Evolutionary conservation across 23 tunicate genomes (phyloP), one percentile per base, ranked within the genome.

Genomic region (Diplosoma virens): DNA sequence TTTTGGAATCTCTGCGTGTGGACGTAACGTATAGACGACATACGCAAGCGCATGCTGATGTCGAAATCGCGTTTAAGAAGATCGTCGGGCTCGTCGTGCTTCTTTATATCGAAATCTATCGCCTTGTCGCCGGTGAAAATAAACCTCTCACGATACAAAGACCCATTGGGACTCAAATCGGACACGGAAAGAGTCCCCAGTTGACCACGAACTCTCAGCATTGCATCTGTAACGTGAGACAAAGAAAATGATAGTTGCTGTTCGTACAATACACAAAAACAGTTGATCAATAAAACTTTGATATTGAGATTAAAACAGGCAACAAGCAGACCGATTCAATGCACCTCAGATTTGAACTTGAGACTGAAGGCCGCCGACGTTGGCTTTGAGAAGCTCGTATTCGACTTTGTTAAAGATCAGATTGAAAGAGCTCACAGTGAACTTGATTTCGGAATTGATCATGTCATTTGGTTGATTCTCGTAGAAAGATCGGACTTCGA

Each of bases 1-100:
- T 86, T 81, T 50, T 95, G 99, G 70, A 95, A 95, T 5, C 99
- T 54, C n/a, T 95, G 99, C 25, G 99, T 95, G 75, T 95, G 99
- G 22, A 90, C 81, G 47, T 95, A 95, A 18, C 91, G 36, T 31
- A 95, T 89, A 5, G 91, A 81, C 2, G 91, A 75, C 99, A 95
- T 95, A 1, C 93, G 76, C 7, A 95, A 60, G 32, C 67, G 75
- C 24, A 95, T 66, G 24, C 81, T 66, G 46, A 94, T 82, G 79
- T 94, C 99, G 59, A 67, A 88, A 1, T 88, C 86, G 11, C 99
- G 64, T 32, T 59, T 35, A 65, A 87, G 66, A n/a, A 73, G 23
- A 24, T 73, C 66, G 56, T 94, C 99, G 33, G 65, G 79, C 37
- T 85, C 94, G 35, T 87, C 94, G 58, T 81, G 84, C 81, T 92